These are phyloP conservation scores for Tretioscincus oriximinensis DNA, from an alignment of 2,113 vertebrate species.

Conservation along the genomic window DNA sequence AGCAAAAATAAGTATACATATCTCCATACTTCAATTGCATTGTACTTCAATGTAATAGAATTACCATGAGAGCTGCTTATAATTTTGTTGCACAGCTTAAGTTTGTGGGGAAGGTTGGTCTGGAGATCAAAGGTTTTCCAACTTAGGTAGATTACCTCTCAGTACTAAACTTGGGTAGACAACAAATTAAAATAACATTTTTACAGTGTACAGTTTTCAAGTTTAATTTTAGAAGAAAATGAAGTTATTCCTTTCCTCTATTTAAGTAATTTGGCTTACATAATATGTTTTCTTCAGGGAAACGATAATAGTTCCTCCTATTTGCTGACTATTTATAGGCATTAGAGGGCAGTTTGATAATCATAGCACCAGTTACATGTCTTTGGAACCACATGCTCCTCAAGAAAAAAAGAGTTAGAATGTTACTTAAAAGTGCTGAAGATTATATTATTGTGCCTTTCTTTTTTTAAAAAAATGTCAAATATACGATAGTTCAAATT, in stretches of 20 bases:
- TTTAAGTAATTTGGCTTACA: not conserved
- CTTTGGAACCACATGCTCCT: too few species aligned
- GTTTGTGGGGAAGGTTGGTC: conserved; percentile 3
- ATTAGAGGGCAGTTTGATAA: conserved; percentile 61
- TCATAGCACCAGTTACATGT: conserved; percentile 72
- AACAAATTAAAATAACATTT: conserved; percentile 44
- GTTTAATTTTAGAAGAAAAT: accelerated
- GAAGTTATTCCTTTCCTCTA: not conserved
- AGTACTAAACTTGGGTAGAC: not conserved
- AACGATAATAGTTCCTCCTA: too few species aligned
- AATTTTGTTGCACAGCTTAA: not conserved
- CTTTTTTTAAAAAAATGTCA: too few species aligned
- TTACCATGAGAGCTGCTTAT: not conserved
- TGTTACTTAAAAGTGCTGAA: conserved; percentile 38
- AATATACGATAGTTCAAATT: not conserved
- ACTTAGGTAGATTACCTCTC: accelerated
- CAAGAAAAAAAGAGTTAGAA: conserved; percentile 68
- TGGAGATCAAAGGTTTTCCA: not conserved
- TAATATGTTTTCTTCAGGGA: not conserved
- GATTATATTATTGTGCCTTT: too few species aligned
- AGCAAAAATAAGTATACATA: not conserved
- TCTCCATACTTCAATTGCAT: not conserved
- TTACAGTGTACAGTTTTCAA: not conserved
- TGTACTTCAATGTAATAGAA: not conserved
- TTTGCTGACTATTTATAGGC: conserved; percentile 50